Base-by-base conservation (phyloP, 2,888 invertebrate genomes). In the Drosophila conformis region DNA sequence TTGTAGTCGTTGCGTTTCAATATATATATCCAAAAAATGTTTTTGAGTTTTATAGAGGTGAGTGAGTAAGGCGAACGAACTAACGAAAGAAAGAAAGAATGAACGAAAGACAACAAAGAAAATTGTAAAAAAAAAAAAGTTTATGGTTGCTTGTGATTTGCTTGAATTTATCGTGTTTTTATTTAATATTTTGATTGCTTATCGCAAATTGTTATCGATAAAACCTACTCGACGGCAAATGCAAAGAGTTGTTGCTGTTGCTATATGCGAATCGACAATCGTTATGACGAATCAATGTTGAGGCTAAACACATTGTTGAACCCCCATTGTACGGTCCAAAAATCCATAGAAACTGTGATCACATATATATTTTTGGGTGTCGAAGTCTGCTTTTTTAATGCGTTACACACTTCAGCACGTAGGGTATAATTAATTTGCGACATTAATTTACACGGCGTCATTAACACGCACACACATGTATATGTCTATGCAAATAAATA, bases 241-340 rank as follows among this genome's bases (percentile, higher is more conserved):
- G 29, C 29, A 29, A 27, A 7, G n/a, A n/a, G 11, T 29, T 11
- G 11, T n/a, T 7, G 21, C 46, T 66, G 65, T 56, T 73, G 49
- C 49, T 66, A 76, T 73, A 69, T 52, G 56, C 31, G 54, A 21
- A 8, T 1, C 33, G 40, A 4, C 21, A 76, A 76, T 60, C 48
- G 51, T 29, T 52, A 48, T 69, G 76, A 63, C 59, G 33, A 74
- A 66, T 51, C 31, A 21, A 42, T 13, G 21, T 21, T 13, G 3
- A 21, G 13, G 4, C 42, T 13, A 6, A 42, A 11, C 4, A 54
- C 38, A 38, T 40, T 25, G 36, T 33, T 15, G 31, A 36, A 21
- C 18, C n/a, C 31, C 11, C 38, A n/a, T 4, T 13, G 13, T 38
- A 54, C 5, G n/a, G 18, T 53, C 25, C 25, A n/a, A 27, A 56